phyloP scores from a whole-genome alignment of 2,113 vertebrate genomes.

The Noctilio leporinus region DNA sequence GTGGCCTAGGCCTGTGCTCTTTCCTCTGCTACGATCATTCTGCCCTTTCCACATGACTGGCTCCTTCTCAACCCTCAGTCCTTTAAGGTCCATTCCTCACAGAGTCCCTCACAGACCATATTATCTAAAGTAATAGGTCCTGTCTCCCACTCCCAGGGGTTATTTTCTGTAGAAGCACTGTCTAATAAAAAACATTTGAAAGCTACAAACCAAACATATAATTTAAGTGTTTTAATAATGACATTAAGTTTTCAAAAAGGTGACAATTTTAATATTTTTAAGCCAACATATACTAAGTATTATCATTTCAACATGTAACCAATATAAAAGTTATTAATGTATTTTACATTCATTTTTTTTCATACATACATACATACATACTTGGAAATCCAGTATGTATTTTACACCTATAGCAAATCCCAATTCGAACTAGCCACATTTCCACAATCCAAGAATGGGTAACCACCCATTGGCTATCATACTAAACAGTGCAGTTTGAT shows the following conservation, averaged over 20 bases:
- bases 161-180: neutral
- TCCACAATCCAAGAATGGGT: neutral
- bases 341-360: neutral
- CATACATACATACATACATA: too few species aligned
- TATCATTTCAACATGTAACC: neutral
- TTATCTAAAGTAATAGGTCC: neutral
- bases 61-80: neutral
- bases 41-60: neutral
- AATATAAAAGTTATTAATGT: constrained; percentile 19
- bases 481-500: neutral
- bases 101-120: neutral
- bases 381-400: neutral
- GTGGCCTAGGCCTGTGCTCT: neutral
- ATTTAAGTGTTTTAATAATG: neutral
- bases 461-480: neutral
- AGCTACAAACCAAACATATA: neutral
- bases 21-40: neutral
- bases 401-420: neutral
- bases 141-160: neutral
- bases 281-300: neutral
- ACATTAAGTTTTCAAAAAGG: neutral
- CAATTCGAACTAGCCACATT: neutral
- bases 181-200: neutral
- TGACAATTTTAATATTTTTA: too few species aligned
- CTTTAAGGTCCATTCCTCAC: neutral